These are phyloP conservation scores for Endotricha flammealis DNA, from an alignment of 2,888 invertebrate species.

Conservation along the genomic window DNA sequence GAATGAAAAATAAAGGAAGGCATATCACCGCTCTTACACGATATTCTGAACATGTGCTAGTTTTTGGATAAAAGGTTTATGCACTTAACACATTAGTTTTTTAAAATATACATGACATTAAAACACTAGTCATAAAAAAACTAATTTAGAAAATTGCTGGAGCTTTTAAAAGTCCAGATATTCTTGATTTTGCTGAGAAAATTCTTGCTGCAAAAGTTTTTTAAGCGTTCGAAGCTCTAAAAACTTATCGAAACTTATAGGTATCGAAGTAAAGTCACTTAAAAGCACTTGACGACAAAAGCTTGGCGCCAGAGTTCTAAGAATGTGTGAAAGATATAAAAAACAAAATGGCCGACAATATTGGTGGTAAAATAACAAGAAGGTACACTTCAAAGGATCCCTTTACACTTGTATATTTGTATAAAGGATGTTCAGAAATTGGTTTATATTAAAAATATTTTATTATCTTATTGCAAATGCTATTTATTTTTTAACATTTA, in stretches of 20 bases:
- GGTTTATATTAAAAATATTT: too few species aligned
- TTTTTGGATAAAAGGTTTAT: too few species aligned
- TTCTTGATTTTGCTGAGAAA: neutral
- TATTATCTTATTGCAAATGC: too few species aligned
- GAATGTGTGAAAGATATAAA: slow-evolving; percentile 7
- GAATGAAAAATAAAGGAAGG: too few species aligned
- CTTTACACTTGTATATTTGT: neutral
- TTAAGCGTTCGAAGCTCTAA: neutral
- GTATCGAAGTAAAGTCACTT: neutral
- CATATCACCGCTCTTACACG: too few species aligned
- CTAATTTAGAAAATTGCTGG: neutral
- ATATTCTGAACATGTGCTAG: too few species aligned
- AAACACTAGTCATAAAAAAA: neutral
- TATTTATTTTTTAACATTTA: too few species aligned
- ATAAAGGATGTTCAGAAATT: neutral
- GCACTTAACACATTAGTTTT: too few species aligned
- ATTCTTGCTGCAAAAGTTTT: neutral
- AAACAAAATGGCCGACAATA: neutral
- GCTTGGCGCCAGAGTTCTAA: slow-evolving; percentile 4
- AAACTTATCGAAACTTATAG: neutral
- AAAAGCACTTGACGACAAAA: slow-evolving; percentile 2
- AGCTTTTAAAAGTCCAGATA: neutral
- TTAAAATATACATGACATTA: too few species aligned
- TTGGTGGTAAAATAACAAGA: neutral
- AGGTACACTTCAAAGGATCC: neutral